These are phyloP conservation scores for Tupiocoris notatus DNA, from an alignment of 2,888 invertebrate species.

Conservation along the genomic window DNA sequence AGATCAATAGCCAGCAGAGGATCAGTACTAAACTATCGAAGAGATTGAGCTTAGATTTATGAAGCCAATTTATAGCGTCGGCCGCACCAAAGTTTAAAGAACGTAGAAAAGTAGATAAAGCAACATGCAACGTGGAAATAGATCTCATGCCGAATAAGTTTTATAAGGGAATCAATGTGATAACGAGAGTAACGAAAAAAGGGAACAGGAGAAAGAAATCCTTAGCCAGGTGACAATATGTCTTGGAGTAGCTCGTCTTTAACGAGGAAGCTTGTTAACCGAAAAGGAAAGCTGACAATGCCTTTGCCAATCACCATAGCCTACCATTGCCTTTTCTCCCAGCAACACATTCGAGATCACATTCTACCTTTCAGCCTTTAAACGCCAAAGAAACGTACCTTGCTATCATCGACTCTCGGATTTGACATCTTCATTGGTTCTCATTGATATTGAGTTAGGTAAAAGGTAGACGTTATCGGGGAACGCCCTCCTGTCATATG, in stretches of 20 bases:
- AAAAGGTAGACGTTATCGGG: too few relatives aligned
- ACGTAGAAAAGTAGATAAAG: too few relatives aligned
- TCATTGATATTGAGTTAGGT: too few relatives aligned
- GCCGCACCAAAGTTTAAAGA: too few relatives aligned
- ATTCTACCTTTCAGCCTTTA: neutral
- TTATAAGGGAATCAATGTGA: neutral
- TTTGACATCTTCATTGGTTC: too few relatives aligned
- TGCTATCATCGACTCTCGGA: too few relatives aligned
- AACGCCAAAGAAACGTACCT: too few relatives aligned
- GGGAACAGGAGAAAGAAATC: constrained; percentile 9
- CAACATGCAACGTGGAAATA: neutral
- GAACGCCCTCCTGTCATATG: too few relatives aligned
- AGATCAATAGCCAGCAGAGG: too few relatives aligned
- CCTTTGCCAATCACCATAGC: constrained; percentile 35
- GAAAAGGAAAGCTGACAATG: constrained; percentile 34
- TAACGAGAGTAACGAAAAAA: neutral
- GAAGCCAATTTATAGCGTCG: too few relatives aligned
- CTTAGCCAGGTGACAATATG: constrained; percentile 35
- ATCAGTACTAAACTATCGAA: too few relatives aligned
- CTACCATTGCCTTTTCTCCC: neutral
- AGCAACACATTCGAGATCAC: neutral
- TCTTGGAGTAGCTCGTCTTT: constrained; percentile 32
- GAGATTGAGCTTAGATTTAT: too few relatives aligned
- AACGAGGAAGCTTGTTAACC: constrained; percentile 35
- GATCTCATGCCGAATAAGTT: neutral